Percentiles rank a stretch among this genome's conserved stretches.
Evolutionary conservation across 2,888 invertebrate species (phyloP).

Genomic region (Clanis bilineata): DNA sequence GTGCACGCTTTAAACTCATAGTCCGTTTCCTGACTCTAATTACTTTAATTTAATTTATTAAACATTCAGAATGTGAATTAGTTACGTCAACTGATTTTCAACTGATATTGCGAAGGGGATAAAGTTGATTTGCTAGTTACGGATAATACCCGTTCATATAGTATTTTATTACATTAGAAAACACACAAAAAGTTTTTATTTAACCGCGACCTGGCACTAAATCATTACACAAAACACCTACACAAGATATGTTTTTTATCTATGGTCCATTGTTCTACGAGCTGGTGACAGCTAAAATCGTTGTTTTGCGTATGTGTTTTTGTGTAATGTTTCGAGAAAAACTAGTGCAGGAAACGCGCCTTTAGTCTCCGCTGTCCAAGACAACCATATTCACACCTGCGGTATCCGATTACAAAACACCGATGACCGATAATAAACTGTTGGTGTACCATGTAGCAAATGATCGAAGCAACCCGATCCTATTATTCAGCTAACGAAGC

Average conservation of each 20-base stretch:
- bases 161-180: not conserved
- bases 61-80: constrained; percentile 22
- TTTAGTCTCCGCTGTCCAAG: too few species aligned
- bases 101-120: not conserved
- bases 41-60: constrained; percentile 47
- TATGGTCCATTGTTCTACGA: too few species aligned
- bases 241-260: too few species aligned
- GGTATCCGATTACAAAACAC: not conserved
- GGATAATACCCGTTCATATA: not conserved
- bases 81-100: not conserved
- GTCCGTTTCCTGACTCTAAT: constrained; percentile 27
- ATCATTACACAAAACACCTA: too few species aligned
- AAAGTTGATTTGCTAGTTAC: not conserved
- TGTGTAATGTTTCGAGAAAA: too few species aligned
- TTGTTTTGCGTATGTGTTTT: too few species aligned
- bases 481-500: constrained; percentile 78
- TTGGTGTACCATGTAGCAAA: constrained; percentile 36
- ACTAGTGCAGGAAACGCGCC: too few species aligned
- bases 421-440: not conserved
- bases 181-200: too few species aligned
- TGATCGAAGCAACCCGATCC: constrained; percentile 64
- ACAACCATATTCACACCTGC: not conserved
- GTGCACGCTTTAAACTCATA: not conserved
- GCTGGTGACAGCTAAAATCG: too few species aligned
- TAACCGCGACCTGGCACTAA: too few species aligned